phyloP scores from a whole-genome alignment of 1,140 invertebrate species.

The Drosophila bocki region DNA sequence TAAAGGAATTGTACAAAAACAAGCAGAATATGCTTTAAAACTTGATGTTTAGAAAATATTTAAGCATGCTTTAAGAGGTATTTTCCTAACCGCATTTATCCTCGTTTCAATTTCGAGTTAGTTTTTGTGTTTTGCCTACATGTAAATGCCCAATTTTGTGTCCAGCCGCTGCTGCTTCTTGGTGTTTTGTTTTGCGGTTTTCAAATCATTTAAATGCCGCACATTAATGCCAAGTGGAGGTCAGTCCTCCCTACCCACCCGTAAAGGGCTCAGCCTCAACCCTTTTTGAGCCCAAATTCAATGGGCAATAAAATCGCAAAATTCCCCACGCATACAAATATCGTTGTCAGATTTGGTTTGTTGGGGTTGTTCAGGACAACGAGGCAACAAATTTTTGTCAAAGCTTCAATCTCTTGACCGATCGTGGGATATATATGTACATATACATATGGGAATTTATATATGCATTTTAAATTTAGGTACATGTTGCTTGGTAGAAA shows the following conservation, averaged over 20 bases:
- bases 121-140: slow-evolving; percentile 41
- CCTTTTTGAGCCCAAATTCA: slow-evolving; percentile 38
- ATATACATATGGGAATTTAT: too few species aligned
- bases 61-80: neutral
- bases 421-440: slow-evolving; percentile 13
- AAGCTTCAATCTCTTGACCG: slow-evolving; percentile 31
- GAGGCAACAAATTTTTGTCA: slow-evolving; percentile 57
- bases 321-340: slow-evolving; percentile 53
- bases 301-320: slow-evolving; percentile 77
- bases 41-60: neutral
- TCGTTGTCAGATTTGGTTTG: slow-evolving; percentile 29
- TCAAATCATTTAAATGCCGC: slow-evolving; percentile 74
- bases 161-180: slow-evolving; percentile 49
- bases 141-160: slow-evolving; percentile 69
- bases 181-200: slow-evolving; percentile 77
- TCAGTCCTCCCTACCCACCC: slow-evolving; percentile 1
- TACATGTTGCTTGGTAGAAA: slow-evolving; percentile 6
- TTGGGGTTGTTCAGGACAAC: slow-evolving; percentile 29
- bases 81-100: neutral
- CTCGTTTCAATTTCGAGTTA: neutral
- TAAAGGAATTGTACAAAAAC: too few species aligned
- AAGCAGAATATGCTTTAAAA: neutral
- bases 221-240: slow-evolving; percentile 68
- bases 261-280: neutral
- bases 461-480: slow-evolving; percentile 10